Conservation (phyloP, 2,113 vertebrate species). For the Xiphophorus hellerii region DNA sequence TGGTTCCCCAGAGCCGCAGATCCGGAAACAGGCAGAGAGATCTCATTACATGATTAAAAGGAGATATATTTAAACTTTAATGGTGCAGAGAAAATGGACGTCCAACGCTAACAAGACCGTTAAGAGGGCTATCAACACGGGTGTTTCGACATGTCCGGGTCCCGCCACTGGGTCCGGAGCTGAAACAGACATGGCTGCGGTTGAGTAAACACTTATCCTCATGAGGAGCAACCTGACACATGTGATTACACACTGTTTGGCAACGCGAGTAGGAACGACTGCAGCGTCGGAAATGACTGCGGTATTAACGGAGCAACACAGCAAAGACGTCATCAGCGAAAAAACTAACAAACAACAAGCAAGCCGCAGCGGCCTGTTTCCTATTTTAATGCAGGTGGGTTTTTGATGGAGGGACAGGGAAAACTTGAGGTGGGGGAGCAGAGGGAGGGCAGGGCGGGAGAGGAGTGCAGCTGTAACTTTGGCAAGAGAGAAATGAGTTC, state of each 20-base stretch:
- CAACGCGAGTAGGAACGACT: conserved; percentile 39
- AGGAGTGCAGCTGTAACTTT: no score
- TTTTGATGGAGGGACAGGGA: conserved; percentile 1
- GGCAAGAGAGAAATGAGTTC: not conserved
- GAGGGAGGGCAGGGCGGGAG: not conserved
- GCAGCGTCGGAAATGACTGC: conserved; percentile 40
- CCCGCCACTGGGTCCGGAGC: conserved; percentile 19
- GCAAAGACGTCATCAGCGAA: conserved; percentile 35
- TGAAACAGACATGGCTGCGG: conserved; percentile 41
- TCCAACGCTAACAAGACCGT: conserved; percentile 38
- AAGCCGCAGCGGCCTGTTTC: conserved; percentile 24
- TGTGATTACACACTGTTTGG: conserved; percentile 46
- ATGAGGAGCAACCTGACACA: conserved; percentile 45
- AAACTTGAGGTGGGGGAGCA: not conserved
- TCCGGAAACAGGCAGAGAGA: conserved; percentile 39
- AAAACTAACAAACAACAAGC: conserved; percentile 39
- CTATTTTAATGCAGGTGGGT: conserved; percentile 17
- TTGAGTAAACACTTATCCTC: conserved; percentile 42
- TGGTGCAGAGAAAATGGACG: conserved; percentile 27
- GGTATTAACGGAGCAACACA: conserved; percentile 27
- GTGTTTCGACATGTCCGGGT: conserved; percentile 38
- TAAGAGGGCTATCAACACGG: conserved; percentile 18
- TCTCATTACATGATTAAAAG: conserved; percentile 54
- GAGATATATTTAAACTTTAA: conserved; percentile 60
- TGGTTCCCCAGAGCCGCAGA: conserved; percentile 26